phyloP scores from a whole-genome alignment of 2,888 invertebrate genomes.

The Pimpla rufipes region DNA sequence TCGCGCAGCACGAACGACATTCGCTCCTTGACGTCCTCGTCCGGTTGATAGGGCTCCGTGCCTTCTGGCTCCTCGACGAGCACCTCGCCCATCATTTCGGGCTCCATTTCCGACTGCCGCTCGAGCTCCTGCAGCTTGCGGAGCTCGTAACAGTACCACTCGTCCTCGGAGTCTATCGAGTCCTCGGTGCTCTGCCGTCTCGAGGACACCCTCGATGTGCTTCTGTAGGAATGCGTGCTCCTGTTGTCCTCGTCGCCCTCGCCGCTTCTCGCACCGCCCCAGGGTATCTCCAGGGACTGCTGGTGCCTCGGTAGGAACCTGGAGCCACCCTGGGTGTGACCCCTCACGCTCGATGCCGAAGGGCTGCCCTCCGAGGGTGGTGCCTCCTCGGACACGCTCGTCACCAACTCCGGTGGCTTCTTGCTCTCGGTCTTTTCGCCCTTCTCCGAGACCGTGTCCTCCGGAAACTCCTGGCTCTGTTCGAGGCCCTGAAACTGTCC shows the following conservation, averaged over 20 bases:
- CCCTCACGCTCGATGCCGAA: constrained; percentile 88
- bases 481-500: constrained; percentile 76
- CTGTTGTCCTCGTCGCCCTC: constrained; percentile 93
- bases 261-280: constrained; percentile 85
- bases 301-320: constrained; percentile 90
- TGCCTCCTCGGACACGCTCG: constrained; percentile 86
- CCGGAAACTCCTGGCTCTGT: constrained; percentile 78
- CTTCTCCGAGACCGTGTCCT: constrained; percentile 78
- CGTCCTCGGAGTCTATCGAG: constrained; percentile 96
- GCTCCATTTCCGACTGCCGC: constrained; percentile 89
- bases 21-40: constrained; percentile 91
- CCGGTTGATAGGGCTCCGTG: constrained; percentile 87
- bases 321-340: constrained; percentile 85
- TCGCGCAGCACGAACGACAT: constrained; percentile 94
- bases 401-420: constrained; percentile 81
- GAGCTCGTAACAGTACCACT: constrained; percentile 96
- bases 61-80: constrained; percentile 88
- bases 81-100: constrained; percentile 88
- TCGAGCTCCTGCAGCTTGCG: constrained; percentile 95
- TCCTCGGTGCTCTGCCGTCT: constrained; percentile 96
- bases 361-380: constrained; percentile 89
- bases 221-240: constrained; percentile 95
- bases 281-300: constrained; percentile 93
- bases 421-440: constrained; percentile 78
- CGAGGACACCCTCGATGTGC: constrained; percentile 94